These are phyloP conservation scores for Dasypus novemcinctus DNA, from an alignment of 2,113 vertebrate genomes.

Conservation along the genomic window DNA sequence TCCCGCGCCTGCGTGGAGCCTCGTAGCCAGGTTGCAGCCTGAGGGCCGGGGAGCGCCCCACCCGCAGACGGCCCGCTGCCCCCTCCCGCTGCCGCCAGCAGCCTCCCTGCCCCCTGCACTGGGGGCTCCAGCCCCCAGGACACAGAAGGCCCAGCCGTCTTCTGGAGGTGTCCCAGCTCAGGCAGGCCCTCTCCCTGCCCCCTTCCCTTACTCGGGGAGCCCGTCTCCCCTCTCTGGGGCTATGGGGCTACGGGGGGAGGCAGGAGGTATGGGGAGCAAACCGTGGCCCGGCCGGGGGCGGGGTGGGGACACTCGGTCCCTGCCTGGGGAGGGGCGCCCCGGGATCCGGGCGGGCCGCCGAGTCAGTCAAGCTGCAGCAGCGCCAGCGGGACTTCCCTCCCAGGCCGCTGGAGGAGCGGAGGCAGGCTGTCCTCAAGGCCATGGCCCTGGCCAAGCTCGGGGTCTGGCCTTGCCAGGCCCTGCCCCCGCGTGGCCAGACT, in stretches of 20 bases:
- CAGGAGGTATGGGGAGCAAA: not conserved
- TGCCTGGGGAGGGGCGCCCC: not conserved
- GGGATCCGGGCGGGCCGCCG: not conserved
- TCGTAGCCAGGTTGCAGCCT: not conserved
- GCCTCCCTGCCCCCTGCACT: not conserved
- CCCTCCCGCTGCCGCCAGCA: fast-evolving
- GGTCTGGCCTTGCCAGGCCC: conserved; percentile 65
- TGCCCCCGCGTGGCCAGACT: conserved; percentile 76
- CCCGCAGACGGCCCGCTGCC: not conserved
- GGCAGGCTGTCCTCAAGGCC: conserved; percentile 23
- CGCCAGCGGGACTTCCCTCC: not conserved
- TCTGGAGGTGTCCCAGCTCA: not conserved
- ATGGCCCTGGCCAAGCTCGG: not conserved
- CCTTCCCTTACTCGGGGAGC: not conserved
- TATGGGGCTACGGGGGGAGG: too few species aligned
- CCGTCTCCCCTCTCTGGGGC: not conserved
- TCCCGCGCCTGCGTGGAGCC: too few species aligned
- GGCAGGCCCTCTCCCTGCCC: not conserved
- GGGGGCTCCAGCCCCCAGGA: not conserved
- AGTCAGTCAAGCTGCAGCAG: not conserved
- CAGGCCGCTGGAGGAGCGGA: fast-evolving
- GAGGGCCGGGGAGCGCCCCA: not conserved
- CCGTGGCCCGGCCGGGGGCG: not conserved
- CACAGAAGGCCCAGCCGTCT: not conserved
- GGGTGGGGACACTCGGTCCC: not conserved